These are phyloP conservation scores for Sialia sialis DNA, from an alignment of 2,113 vertebrate species.

Conservation along the genomic window DNA sequence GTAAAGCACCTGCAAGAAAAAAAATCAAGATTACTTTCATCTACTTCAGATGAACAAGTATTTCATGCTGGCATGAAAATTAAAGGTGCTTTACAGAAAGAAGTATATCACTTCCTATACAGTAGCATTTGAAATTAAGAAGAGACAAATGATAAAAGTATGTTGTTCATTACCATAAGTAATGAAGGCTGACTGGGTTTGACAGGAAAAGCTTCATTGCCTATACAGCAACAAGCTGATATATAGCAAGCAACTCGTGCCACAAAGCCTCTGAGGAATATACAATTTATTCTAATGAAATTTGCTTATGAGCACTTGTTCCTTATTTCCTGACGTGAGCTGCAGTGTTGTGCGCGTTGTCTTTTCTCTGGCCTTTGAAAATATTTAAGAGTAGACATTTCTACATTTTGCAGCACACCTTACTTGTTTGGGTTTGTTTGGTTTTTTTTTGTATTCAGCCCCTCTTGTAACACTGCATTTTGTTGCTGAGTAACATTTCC, in stretches of 20 bases:
- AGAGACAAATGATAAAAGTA: not conserved
- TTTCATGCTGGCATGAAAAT: not conserved
- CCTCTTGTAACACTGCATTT: not conserved
- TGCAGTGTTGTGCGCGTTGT: accelerated
- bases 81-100: not conserved
- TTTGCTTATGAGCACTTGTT: not conserved
- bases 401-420: not conserved
- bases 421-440: not conserved
- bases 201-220: not conserved
- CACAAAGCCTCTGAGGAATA: not conserved
- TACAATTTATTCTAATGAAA: not conserved
- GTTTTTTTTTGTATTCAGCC: not conserved
- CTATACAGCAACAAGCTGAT: not conserved
- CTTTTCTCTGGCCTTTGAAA: not conserved
- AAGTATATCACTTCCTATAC: not conserved
- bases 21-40: not conserved
- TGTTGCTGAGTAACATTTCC: not conserved
- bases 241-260: not conserved
- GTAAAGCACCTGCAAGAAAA: not conserved
- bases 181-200: not conserved
- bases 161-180: not conserved
- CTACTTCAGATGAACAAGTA: not conserved
- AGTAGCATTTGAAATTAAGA: not conserved
- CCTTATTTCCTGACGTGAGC: not conserved
- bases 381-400: not conserved